Percentiles rank a stretch among this genome's conserved stretches.
Evolutionary conservation across 2,113 vertebrate genomes (phyloP).

Genomic region (Austrofundulus limnaeus): DNA sequence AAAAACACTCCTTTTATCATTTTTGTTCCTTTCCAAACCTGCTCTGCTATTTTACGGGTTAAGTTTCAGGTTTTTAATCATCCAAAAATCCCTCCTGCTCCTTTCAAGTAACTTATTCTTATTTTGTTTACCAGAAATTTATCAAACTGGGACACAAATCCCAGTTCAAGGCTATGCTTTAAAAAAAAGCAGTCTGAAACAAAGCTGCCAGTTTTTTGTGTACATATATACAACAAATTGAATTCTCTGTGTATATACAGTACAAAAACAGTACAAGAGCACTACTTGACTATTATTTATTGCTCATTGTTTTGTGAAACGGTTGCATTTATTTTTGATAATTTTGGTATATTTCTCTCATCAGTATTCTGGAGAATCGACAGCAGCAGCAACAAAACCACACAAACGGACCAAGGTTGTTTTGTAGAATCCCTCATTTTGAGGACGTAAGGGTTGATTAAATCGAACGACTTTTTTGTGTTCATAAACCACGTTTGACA

Average conservation of each 20-base stretch:
- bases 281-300: constrained; percentile 82
- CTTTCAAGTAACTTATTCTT: constrained; percentile 68
- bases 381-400: constrained; percentile 38
- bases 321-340: constrained; percentile 84
- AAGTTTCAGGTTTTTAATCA: constrained; percentile 48
- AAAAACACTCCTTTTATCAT: constrained; percentile 15
- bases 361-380: constrained; percentile 66
- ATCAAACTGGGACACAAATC: constrained; percentile 53
- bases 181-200: constrained; percentile 57
- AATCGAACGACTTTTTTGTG: constrained; percentile 15
- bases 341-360: constrained; percentile 74
- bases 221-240: constrained; percentile 75
- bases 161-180: constrained; percentile 61
- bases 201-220: constrained; percentile 67
- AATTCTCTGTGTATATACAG: constrained; percentile 78
- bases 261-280: constrained; percentile 78
- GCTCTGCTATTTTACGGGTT: constrained; percentile 49
- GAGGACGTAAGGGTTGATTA: constrained; percentile 13
- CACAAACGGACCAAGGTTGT: constrained; percentile 72
- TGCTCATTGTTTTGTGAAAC: constrained; percentile 81
- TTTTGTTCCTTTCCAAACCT: constrained; percentile 53
- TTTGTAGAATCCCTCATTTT: constrained; percentile 34
- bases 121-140: constrained; percentile 55
- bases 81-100: constrained; percentile 46
- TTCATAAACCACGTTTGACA: constrained; percentile 30